Evolutionary conservation across 1,140 invertebrate species (phyloP), one percentile per base, ranked within the genome.

Genomic region (Drosophila sproati): DNA sequence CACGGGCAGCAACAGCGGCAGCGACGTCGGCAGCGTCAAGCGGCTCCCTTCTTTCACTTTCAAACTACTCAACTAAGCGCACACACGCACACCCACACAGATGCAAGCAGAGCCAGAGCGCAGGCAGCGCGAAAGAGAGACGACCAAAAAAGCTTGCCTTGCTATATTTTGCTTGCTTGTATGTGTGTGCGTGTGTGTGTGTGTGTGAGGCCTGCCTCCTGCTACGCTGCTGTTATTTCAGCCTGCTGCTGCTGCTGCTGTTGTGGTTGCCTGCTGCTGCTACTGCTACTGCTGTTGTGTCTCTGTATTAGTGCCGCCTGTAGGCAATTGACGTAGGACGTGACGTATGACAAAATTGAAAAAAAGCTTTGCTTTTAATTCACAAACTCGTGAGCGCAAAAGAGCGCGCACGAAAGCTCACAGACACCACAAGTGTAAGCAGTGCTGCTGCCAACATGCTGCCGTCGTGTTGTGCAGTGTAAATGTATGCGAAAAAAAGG

Each of bases 1-100:
- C 68, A 59, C 39, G 10, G 39, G 29, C 48, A 54, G 48, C 71
- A 64, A 60, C 39, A 66, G 47, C 76, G 41, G 39, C 41, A 54
- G 28, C 39, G 64, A 43, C 76, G 41, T 35, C 41, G 47, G 28
- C 73, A 61, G 52, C 57, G 35, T 10, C 32, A 61, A 41, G 77
- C 59, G 70, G 70, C 79, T 87, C 85, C 83, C 78, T 89, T 79
- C 83, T 87, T 90, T 90, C 80, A 82, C 81, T 85, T 90, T 85
- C 86, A 85, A 89, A 81, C 71, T 76, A 78, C 50, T 73, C 67
- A 67, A 72, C 69, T 37, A 56, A 45, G 56, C 37, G 60, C 35
- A 70, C 66, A 61, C 71, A 61, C 41, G 71, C 60, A 64, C 7
- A 7, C 35, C 20, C 64, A 66, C 35, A 69, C 31, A 39, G 3